Evolutionary conservation across 2,888 invertebrate species (phyloP), one percentile per base, ranked within the genome.

Genomic region (Drosophila kambysellisi): DNA sequence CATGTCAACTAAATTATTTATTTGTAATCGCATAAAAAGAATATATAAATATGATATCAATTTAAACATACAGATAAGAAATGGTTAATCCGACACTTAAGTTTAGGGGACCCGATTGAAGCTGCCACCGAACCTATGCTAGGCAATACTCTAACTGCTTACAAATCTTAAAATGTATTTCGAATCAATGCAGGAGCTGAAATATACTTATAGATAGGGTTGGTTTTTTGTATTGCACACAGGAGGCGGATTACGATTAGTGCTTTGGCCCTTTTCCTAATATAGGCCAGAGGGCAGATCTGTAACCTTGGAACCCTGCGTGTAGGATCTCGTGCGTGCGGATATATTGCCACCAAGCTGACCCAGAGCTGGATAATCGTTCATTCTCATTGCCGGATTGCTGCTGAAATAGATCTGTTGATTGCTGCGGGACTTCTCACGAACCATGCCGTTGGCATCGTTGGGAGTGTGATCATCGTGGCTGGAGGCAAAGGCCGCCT

Each of bases 281-380:
- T 96, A 96, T 74, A 96, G 93, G 65, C 96, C 96, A 52, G 96
- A 96, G 76, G 96, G 96, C 93, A 96, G 95, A 91, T 96, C 96
- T 7, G 96, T 96, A 12, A 96, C 94, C 94, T 96, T 96, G 63
- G 95, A 94, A 41, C 94, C 91, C 54, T 92, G 93, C 35, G 95
- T 93, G 54, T 92, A 91, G 12, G 93, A 93, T 33, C 92, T 90
- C 43, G 92, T 91, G 33, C 93, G 90, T 4, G 80, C 82, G 15
- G 96, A 95, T 5, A 95, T 95, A 85, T 96, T 96, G 82, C 95
- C 94, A 0, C 96, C 95, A 84, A 95, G 95, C 81, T 95, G 94
- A 0, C 95, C 95, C 4, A 64, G 53, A 0, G 51, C 58, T 30
- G 76, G 61, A 11, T 76, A 74, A 2, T 86, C 83, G 54, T 88